Base-by-base conservation (phyloP, 2,113 vertebrate genomes). In the Pygoscelis adeliae region DNA sequence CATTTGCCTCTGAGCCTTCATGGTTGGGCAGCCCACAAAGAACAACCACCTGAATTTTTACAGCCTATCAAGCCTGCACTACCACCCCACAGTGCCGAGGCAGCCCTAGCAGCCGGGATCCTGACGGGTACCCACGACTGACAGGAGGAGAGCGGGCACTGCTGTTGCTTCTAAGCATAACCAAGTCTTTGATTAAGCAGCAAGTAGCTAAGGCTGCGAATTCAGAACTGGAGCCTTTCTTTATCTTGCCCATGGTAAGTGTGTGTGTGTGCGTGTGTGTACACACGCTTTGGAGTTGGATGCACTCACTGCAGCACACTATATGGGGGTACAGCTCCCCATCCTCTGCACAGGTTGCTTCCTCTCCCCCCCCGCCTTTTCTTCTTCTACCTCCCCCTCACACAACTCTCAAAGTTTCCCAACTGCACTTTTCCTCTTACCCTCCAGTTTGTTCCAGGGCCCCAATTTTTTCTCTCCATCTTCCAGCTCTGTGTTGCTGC, bases 211-310 rank as follows among this genome's bases (percentile, higher is more conserved):
- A 73, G 65, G 25, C 63, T 65, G 47, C 0, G 1, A 52, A 30
- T 44, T 73, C 70, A 15, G 70, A 78, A 13, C 22, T 21, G 10
- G 29, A 59, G 17, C 5, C 40, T 23, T 61, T 66, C 53, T 49
- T 40, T 16, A 23, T 9, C 27, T 46, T 84, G 49, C 5, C 58
- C 10, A 1, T 1, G 15, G 34, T 10, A 32, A 34, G 25, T 1
- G 18, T 6, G 40, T 13, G 15, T 19, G 19, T 6, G 9, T 1
- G 11, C 36, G 40, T 13, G 15, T 16, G 19, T 5, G 9, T 1
- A 11, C 10, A 42, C 46, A 42, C 14, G 42, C 42, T 76, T 11
- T 78, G 38, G 63, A 44, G 63, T 2, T 69, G 47, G 8, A 6
- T 5, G 38, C 26, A 7, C 40, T 13, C 53, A 32, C 46, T 1